Percentiles rank a stretch among this genome's conserved stretches.
These are phyloP conservation scores for Sciurus vulgaris DNA, from an alignment of 2,797 vertebrate genomes.

Conservation along the genomic window DNA sequence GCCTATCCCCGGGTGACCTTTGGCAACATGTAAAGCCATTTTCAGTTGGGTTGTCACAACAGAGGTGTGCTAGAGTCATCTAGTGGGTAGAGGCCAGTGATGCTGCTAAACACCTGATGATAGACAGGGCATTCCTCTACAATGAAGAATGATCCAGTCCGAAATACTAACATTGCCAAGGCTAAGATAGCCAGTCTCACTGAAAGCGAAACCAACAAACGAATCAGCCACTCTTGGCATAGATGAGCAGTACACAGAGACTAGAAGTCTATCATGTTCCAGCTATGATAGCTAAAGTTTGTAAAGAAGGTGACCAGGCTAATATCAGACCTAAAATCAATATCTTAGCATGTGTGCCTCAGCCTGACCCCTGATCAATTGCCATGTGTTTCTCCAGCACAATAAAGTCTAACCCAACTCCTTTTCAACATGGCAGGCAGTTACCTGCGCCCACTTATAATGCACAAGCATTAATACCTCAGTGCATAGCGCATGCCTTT, in stretches of 20 bases:
- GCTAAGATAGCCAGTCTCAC: neutral
- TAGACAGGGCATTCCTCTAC: neutral
- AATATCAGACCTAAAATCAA: neutral
- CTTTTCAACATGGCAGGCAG: neutral
- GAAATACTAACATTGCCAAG: neutral
- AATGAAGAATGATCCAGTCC: neutral
- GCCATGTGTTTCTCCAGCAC: slow-evolving; percentile 38
- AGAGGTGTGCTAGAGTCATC: neutral
- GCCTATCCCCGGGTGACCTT: neutral
- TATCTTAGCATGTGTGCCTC: neutral
- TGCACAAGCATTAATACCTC: neutral
- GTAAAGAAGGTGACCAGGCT: neutral
- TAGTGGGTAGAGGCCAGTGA: neutral
- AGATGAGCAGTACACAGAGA: neutral
- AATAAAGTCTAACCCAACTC: neutral
- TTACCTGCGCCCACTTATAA: neutral
- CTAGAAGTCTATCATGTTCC: neutral
- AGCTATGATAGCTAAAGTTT: neutral
- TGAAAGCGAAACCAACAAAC: neutral
- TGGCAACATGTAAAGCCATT: neutral
- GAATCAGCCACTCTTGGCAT: neutral
- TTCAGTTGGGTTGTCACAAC: neutral
- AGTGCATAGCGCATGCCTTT: neutral
- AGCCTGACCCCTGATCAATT: neutral
- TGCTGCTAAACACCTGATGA: neutral